Conservation (phyloP, 2,797 vertebrate genomes). For the Furcifer pardalis region DNA sequence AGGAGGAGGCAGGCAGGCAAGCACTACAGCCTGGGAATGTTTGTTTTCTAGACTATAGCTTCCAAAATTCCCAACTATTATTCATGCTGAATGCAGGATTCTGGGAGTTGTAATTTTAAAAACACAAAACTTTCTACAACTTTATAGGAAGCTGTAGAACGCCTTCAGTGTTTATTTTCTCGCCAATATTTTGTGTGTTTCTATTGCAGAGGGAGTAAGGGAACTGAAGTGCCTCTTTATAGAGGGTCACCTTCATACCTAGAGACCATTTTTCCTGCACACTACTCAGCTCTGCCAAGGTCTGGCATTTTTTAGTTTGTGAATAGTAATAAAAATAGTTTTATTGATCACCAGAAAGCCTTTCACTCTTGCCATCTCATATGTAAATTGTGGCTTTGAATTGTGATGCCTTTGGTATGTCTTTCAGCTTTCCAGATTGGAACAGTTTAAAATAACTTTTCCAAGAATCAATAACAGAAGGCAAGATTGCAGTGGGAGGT, state of each 20-base stretch:
- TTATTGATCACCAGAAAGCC: constrained; percentile 32
- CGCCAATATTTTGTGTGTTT: constrained; percentile 2
- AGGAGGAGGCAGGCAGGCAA: too few relatives aligned
- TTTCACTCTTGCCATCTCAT: not conserved
- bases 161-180: too few relatives aligned
- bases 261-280: not conserved
- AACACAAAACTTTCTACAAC: not conserved
- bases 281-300: constrained; percentile 5
- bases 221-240: constrained; percentile 39
- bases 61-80: not conserved
- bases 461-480: constrained; percentile 34
- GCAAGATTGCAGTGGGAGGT: not conserved
- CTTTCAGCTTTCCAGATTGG: not conserved
- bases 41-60: too few relatives aligned
- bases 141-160: too few relatives aligned
- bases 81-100: not conserved
- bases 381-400: constrained; percentile 30
- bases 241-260: constrained; percentile 33
- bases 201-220: constrained; percentile 19
- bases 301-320: constrained; percentile 28
- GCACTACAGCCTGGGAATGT: too few relatives aligned
- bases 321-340: constrained; percentile 32
- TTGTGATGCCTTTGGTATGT: not conserved
- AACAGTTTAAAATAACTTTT: not conserved
- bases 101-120: not conserved